Base-by-base conservation (phyloP, 2,888 invertebrate genomes). In the Lottia scabra region DNA sequence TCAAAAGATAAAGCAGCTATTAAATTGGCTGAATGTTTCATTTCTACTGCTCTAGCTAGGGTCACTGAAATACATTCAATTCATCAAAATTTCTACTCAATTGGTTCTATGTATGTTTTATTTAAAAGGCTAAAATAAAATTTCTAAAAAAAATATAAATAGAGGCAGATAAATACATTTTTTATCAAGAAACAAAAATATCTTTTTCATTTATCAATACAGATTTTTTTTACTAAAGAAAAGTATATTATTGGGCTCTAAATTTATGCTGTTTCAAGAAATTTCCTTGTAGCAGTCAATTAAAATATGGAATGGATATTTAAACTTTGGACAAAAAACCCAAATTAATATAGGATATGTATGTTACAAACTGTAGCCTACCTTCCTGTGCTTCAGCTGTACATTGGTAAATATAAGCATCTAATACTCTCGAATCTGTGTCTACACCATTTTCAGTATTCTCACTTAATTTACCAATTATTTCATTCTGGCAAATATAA, bases 361-460 rank as follows among this genome's bases (percentile, higher is more conserved):
- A 16, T 6, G 38, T 1, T 8, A 38, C 8, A 38, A 38, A 38
- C 10, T 38, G 38, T 38, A 1, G 1, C 10, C 8, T 38, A 91
- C 91, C 92, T 91, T 93, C 93, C 85, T 93, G 93, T 13, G 93
- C 93, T 87, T 93, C 93, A 30, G 92, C 93, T 27, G 92, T 92
- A 83, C 92, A 92, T 84, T 93, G 93, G 83, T 91, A 90, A 26
- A 92, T 89, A 84, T 93, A 93, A 19, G 92, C 92, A 75, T 91
- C 91, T 77, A 92, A 84, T 26, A 93, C 90, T 46, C 91, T 87
- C 13, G 91, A 89, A 84, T 93, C 93, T 73, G 92, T 88, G 86
- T 93, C 93, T 48, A 91, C 90, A 12, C 92, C 90, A 81, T 91
- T 90, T 56, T 90, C 89, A 23, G 85, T 83, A 30, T 82, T 81